These are phyloP conservation scores for Adoxophyes honmai DNA, from an alignment of 1,140 invertebrate species.

Conservation along the genomic window DNA sequence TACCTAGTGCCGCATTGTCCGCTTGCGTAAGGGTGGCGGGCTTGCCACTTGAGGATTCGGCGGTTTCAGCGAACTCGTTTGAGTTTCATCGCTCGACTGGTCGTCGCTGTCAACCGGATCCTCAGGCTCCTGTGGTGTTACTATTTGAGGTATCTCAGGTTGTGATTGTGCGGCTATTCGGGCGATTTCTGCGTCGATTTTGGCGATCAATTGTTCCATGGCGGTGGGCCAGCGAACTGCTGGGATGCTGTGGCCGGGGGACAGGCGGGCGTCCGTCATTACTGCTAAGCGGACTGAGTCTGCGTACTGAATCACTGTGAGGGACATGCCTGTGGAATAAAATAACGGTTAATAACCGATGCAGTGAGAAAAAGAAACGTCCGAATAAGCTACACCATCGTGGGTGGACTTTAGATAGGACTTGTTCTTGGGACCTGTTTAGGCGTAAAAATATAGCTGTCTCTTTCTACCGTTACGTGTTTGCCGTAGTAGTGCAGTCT, in stretches of 20 bases:
- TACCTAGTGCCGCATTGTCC: slow-evolving; percentile 24
- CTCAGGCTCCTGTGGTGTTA: neutral
- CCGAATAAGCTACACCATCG: too few relatives aligned
- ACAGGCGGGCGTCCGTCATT: slow-evolving; percentile 85
- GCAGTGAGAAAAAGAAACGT: too few relatives aligned
- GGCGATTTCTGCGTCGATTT: slow-evolving; percentile 57
- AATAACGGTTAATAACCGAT: slow-evolving; percentile 18
- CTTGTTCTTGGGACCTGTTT: too few relatives aligned
- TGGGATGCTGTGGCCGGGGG: slow-evolving; percentile 75
- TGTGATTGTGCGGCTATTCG: slow-evolving; percentile 35
- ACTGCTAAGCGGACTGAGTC: slow-evolving; percentile 83
- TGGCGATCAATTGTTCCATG: slow-evolving; percentile 48
- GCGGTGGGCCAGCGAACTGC: slow-evolving; percentile 55
- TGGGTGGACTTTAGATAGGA: too few relatives aligned
- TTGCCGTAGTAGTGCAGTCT: too few relatives aligned
- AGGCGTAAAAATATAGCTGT: too few relatives aligned
- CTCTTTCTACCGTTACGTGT: too few relatives aligned
- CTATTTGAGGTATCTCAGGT: slow-evolving; percentile 18
- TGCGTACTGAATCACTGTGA: slow-evolving; percentile 86
- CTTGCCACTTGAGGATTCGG: slow-evolving; percentile 25
- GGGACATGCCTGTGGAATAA: slow-evolving; percentile 81
- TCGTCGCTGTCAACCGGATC: neutral
- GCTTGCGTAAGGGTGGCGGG: slow-evolving; percentile 33
- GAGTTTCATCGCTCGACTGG: neutral
- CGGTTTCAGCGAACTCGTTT: slow-evolving; percentile 24